Conservation (phyloP, 1,140 invertebrate species). For the Dendrolimus kikuchii region DNA sequence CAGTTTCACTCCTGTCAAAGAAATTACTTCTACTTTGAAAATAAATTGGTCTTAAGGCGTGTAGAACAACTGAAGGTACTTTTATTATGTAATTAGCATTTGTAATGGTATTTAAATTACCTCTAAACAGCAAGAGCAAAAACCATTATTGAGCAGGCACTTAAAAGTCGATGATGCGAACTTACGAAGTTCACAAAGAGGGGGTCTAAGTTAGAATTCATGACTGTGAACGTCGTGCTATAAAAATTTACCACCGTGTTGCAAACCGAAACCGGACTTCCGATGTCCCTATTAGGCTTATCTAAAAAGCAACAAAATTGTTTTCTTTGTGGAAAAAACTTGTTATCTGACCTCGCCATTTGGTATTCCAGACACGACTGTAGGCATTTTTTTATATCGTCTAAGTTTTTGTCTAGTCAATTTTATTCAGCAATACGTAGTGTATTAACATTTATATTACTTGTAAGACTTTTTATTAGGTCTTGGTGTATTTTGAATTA, state of each 20-base stretch:
- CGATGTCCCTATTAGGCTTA: conserved; percentile 6
- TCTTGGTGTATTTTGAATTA: conserved; percentile 4
- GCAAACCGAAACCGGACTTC: conserved; percentile 3
- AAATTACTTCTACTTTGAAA: too few relatives aligned
- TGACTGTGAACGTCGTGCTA: too few relatives aligned
- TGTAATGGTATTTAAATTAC: too few relatives aligned
- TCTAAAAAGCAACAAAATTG: conserved; percentile 6
- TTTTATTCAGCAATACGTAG: conserved; percentile 8
- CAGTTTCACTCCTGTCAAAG: too few relatives aligned
- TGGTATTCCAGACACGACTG: conserved; percentile 7
- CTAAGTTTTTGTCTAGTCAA: conserved; percentile 9
- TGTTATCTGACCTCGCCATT: conserved; percentile 1
- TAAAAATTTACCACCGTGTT: not conserved
- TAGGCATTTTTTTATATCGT: conserved; percentile 9
- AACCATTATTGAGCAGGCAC: too few relatives aligned
- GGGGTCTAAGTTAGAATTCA: too few relatives aligned
- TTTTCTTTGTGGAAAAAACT: conserved; percentile 3
- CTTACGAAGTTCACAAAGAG: too few relatives aligned
- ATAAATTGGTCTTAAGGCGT: too few relatives aligned
- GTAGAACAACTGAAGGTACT: too few relatives aligned
- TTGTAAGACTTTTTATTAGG: conserved; percentile 1
- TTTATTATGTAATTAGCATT: too few relatives aligned
- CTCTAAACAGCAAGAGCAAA: too few relatives aligned
- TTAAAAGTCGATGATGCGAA: too few relatives aligned
- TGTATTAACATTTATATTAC: conserved; percentile 20